These are phyloP conservation scores for Agrochola lota DNA, from an alignment of 2,888 invertebrate genomes.

Conservation along the genomic window DNA sequence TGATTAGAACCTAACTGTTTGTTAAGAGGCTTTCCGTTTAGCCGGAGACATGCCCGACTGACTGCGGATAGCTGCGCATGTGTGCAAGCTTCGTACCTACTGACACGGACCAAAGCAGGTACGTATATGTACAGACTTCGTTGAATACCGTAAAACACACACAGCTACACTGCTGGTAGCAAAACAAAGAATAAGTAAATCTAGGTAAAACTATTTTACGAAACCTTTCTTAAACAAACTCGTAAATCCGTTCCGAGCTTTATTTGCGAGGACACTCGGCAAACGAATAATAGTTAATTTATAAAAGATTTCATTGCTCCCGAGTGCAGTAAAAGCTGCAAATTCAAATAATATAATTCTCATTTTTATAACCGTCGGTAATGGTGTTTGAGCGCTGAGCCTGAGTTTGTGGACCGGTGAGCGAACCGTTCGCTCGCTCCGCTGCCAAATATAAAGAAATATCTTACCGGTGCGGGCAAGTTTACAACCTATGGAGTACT, in stretches of 20 bases:
- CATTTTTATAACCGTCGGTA: constrained; percentile 25
- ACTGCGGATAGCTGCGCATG: not conserved
- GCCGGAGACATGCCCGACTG: constrained; percentile 7
- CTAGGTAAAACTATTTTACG: constrained; percentile 26
- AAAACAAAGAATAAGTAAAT: constrained; percentile 9
- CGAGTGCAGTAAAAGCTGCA: constrained; percentile 19
- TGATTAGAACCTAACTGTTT: constrained; percentile 45
- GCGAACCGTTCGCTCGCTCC: constrained; percentile 13
- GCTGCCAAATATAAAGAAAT: not conserved
- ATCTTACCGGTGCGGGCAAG: constrained; percentile 48
- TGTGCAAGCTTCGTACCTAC: not conserved
- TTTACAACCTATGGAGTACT: constrained; percentile 31
- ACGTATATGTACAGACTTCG: not conserved
- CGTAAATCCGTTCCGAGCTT: constrained; percentile 12
- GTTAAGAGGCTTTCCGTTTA: constrained; percentile 41
- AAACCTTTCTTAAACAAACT: constrained; percentile 33
- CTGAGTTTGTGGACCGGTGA: constrained; percentile 6
- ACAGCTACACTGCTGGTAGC: not conserved
- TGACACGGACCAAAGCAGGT: not conserved
- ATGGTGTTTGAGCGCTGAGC: constrained; percentile 29
- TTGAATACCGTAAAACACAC: not conserved
- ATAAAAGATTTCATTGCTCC: constrained; percentile 24
- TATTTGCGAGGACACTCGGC: constrained; percentile 5
- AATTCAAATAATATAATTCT: constrained; percentile 42
- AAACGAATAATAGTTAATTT: constrained; percentile 25